Evolutionary conservation across 2,888 invertebrate species (phyloP).

Genomic region (Zygothrica quintamaculata): DNA sequence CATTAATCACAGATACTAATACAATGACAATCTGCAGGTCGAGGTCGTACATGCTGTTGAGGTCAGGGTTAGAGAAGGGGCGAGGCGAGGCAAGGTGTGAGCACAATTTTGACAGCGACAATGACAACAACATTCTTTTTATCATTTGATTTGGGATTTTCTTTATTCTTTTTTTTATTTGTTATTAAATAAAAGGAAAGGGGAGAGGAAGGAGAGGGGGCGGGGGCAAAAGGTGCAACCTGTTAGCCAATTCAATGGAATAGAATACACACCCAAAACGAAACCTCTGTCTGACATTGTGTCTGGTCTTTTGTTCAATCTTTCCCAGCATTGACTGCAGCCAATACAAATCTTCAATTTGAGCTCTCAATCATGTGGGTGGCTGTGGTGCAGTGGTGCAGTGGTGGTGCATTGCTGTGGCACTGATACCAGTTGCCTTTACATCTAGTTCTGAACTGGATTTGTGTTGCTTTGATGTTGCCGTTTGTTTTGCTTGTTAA

Average conservation of each 20-base stretch:
- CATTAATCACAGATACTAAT: constrained; percentile 61
- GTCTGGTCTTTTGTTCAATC: constrained; percentile 42
- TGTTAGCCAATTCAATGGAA: constrained; percentile 42
- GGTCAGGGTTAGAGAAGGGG: constrained; percentile 15
- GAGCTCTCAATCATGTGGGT: constrained; percentile 61
- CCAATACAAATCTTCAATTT: constrained; percentile 1
- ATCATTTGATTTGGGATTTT: background rate
- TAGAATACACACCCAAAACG: constrained; percentile 2
- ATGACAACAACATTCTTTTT: constrained; percentile 54
- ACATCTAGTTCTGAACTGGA: background rate
- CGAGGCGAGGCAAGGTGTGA: constrained; percentile 57
- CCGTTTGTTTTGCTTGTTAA: constrained; percentile 68
- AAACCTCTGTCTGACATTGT: constrained; percentile 28
- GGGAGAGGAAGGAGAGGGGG: too few species aligned
- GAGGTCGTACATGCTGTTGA: background rate
- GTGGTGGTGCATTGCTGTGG: too few species aligned
- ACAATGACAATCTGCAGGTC: constrained; percentile 10
- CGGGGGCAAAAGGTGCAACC: constrained; percentile 55
- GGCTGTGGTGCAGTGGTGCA: too few species aligned
- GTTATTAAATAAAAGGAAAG: constrained; percentile 18
- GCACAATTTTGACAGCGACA: constrained; percentile 66
- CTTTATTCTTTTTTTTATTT: constrained; percentile 10
- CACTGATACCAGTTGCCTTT: constrained; percentile 22
- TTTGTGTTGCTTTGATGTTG: constrained; percentile 55
- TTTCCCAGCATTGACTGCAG: constrained; percentile 43